These are phyloP conservation scores for Sciurus carolinensis DNA, from an alignment of 2,797 vertebrate species.

Conservation along the genomic window DNA sequence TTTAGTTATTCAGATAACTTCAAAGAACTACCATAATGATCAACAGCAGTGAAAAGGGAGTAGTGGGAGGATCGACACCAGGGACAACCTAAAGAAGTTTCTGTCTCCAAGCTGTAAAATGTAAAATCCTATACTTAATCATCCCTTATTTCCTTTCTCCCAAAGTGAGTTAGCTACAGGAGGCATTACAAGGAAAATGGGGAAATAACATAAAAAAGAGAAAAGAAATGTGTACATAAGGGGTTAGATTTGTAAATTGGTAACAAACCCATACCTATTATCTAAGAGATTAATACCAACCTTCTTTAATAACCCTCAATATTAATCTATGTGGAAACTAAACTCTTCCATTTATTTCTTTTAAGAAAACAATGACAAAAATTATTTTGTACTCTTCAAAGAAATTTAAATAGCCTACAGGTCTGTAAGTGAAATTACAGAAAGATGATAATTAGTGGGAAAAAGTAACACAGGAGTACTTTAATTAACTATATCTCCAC, in stretches of 20 bases:
- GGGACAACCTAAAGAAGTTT: slow-evolving; percentile 7
- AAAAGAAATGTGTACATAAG: not conserved
- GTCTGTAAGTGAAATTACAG: not conserved
- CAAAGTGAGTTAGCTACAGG: not conserved
- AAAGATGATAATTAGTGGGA: not conserved
- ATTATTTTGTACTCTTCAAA: slow-evolving; percentile 22
- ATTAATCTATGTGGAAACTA: slow-evolving; percentile 31
- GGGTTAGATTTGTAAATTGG: not conserved
- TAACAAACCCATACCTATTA: not conserved
- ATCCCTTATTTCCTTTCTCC: not conserved
- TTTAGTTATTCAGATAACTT: slow-evolving; percentile 54
- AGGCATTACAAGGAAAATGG: slow-evolving; percentile 38
- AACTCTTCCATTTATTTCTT: slow-evolving; percentile 17
- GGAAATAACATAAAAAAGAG: slow-evolving; percentile 2
- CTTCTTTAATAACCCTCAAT: slow-evolving; percentile 25
- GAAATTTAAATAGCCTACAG: not conserved
- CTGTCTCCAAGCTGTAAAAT: slow-evolving; percentile 35
- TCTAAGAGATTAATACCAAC: slow-evolving; percentile 20
- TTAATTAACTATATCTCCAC: not conserved
- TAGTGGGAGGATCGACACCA: not conserved
- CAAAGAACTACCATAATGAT: slow-evolving; percentile 48
- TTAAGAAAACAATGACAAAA: slow-evolving; percentile 39
- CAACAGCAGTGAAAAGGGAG: not conserved
- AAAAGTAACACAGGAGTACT: not conserved
- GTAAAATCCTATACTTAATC: slow-evolving; percentile 6